Base-by-base conservation (phyloP, 1,140 invertebrate genomes). In the Heterodera schachtii region DNA sequence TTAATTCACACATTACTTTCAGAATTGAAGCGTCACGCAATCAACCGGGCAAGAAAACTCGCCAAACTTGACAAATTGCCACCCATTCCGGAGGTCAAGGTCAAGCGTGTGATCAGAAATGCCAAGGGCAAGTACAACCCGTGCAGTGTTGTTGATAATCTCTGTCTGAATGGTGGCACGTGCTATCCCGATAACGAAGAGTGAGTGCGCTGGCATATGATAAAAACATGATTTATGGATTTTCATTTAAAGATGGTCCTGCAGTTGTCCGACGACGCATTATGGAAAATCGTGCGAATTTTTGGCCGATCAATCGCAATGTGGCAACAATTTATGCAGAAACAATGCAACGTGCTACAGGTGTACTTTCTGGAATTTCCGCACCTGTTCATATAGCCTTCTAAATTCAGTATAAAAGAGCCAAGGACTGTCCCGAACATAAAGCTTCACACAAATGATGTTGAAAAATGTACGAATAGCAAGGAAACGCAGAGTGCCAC, bases 271-370 rank as follows among this genome's bases (percentile, higher is more conserved):
- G 43, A 11, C 43, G 21, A 66, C 44, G 47, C 80, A 78, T 79
- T 85, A 85, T 52, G 84, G 84, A 52, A 86, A 83, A 47, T 57
- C 49, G 16, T 85, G 84, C 57, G 75, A 85, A 80, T 85, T 85
- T 60, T 57, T 75, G 73, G 84, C 84, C 57, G 84, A 85, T 46
- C 73, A 78, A 8, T 74, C 19, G 3, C 16, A 81, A 31, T 85
- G 84, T 73, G 67, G 64, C 31, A 16, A 64, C 13, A 82, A 85
- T 67, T 49, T 75, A 44, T 85, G 84, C 46, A 41, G n/a, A 43
- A 85, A 85, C 60, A 81, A 82, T 75, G 52, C 79, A 11, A 85
- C 83, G 16, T 85, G 84, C 64, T 85, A 85, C 84, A 85, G 79
- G 84, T 82, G 47, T n/a, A 76, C 47, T 13, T 19, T 19, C 8